phyloP scores from a whole-genome alignment of 2,113 vertebrate species.

The Puffinus mauretanicus region DNA sequence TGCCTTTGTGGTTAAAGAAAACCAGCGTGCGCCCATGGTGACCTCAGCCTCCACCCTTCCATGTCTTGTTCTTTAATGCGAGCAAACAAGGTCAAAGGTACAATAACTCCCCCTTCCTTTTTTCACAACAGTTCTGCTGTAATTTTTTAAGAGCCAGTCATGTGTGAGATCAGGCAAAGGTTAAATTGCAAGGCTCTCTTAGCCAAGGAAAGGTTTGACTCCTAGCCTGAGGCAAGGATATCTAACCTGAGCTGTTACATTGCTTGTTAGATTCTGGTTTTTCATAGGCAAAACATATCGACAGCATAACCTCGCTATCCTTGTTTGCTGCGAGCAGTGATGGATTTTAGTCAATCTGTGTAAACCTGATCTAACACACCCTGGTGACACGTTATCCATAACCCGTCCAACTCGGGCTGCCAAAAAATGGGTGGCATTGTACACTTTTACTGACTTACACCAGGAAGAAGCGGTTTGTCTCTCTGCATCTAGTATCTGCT shows the following conservation, averaged over 20 bases:
- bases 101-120: background rate
- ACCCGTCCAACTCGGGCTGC: background rate
- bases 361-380: background rate
- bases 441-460: background rate
- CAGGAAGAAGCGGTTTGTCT: background rate
- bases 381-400: background rate
- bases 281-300: background rate
- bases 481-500: background rate
- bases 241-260: background rate
- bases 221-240: conserved; percentile 15
- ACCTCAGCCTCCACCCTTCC: background rate
- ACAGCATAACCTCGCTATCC: background rate
- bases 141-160: conserved; percentile 3
- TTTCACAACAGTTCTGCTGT: background rate
- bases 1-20: background rate
- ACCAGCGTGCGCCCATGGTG: background rate
- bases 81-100: background rate
- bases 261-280: background rate
- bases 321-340: background rate
- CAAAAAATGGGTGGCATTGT: background rate
- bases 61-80: background rate
- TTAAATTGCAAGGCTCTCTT: conserved; percentile 36
- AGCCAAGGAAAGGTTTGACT: background rate
- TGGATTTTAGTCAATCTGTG: background rate
- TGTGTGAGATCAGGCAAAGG: conserved; percentile 35